phyloP scores from a whole-genome alignment of 2,797 vertebrate species.

The Anisognathus igniventris region DNA sequence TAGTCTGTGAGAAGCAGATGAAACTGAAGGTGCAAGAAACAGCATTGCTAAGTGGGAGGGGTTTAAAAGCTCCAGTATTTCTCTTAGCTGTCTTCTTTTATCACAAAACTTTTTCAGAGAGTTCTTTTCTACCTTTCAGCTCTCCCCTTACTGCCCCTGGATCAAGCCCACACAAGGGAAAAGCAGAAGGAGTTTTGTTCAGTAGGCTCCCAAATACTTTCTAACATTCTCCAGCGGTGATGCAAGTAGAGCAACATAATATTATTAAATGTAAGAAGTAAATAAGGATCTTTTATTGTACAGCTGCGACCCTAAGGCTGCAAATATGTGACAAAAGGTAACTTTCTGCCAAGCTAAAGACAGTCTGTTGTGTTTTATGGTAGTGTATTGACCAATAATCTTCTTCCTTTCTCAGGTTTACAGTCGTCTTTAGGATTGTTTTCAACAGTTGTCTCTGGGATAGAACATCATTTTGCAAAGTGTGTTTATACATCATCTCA shows the following conservation, averaged over 20 bases:
- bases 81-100: background rate
- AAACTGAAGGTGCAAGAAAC: background rate
- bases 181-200: background rate
- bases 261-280: background rate
- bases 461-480: background rate
- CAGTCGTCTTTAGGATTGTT: background rate
- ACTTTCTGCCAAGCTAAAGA: background rate
- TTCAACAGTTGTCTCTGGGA: background rate
- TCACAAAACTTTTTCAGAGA: background rate
- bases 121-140: background rate
- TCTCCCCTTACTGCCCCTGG: background rate
- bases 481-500: background rate
- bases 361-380: background rate
- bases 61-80: background rate
- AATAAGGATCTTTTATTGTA: background rate
- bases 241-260: background rate
- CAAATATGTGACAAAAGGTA: background rate
- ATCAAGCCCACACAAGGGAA: background rate
- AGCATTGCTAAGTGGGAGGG: background rate
- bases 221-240: background rate
- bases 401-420: background rate
- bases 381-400: background rate
- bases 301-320: background rate
- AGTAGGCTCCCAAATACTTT: background rate
- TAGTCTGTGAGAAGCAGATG: background rate